Percentiles rank a stretch among this genome's conserved stretches.
Evolutionary conservation across 2,797 vertebrate genomes (phyloP).

Genomic region (Dendrocincla tyrannina): DNA sequence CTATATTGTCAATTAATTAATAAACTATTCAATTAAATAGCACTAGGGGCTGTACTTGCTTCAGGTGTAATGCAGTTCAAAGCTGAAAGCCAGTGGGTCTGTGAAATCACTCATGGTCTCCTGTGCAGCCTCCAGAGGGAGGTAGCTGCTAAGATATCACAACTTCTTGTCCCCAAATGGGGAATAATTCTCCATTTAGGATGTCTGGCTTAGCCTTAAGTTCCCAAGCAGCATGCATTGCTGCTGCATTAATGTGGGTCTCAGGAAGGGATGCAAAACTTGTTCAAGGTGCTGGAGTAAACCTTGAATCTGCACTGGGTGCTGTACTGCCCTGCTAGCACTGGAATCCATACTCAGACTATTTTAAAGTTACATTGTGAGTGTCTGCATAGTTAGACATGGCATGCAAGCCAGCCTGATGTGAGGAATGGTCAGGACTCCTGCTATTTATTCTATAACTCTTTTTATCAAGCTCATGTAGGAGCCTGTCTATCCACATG

Average conservation of each 20-base stretch:
- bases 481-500: not conserved
- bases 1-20: not conserved
- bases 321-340: not conserved
- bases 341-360: not conserved
- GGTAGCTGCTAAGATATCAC: not conserved
- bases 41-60: not conserved
- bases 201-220: not conserved
- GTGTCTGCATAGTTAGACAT: not conserved
- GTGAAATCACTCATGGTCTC: not conserved
- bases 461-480: not conserved
- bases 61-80: not conserved
- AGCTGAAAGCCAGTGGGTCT: not conserved
- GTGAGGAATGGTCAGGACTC: not conserved
- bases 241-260: not conserved
- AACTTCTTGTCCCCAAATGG: not conserved
- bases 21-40: not conserved
- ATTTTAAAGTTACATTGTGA: not conserved
- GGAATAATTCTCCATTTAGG: not conserved
- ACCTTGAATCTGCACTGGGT: not conserved
- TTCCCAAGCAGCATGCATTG: not conserved
- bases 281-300: not conserved
- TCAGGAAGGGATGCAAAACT: not conserved
- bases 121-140: slow-evolving; percentile 34
- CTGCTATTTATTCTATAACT: not conserved
- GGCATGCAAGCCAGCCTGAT: not conserved